A percentile compares a stretch with the other conserved stretches of the same genome.
These are phyloP conservation scores for Pao palembangensis DNA, from an alignment of 2,113 vertebrate genomes.

Conservation along the genomic window DNA sequence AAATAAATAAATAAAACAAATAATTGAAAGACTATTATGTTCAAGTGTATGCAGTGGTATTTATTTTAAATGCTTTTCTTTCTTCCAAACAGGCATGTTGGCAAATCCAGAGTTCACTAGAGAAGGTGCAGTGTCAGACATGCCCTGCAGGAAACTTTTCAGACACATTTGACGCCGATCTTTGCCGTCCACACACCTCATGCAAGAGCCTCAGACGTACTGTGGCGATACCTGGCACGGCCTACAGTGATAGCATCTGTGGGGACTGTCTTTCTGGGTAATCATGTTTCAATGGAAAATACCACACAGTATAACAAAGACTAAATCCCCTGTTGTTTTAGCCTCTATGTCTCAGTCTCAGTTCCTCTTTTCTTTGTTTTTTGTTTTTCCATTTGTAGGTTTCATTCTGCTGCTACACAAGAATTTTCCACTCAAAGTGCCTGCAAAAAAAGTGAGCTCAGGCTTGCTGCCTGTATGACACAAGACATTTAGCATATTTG, in stretches of 20 bases:
- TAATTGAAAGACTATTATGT: too few species aligned
- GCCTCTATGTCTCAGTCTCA: neutral
- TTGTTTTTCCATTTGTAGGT: slow-evolving; percentile 45
- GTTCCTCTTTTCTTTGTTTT: neutral
- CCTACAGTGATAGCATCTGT: slow-evolving; percentile 71
- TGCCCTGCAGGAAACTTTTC: slow-evolving; percentile 84
- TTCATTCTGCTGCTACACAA: slow-evolving; percentile 17
- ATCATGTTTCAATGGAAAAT: neutral
- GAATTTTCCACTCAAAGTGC: slow-evolving; percentile 35
- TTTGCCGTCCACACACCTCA: slow-evolving; percentile 74
- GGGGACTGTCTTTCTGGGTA: slow-evolving; percentile 85
- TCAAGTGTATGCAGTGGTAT: neutral
- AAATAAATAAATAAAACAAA: too few species aligned
- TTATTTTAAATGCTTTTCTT: slow-evolving; percentile 1
- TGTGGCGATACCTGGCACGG: slow-evolving; percentile 62
- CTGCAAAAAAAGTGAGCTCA: slow-evolving; percentile 54
- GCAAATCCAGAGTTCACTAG: slow-evolving; percentile 42
- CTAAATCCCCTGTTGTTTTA: too few species aligned
- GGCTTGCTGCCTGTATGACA: neutral
- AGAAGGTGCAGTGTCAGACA: slow-evolving; percentile 69
- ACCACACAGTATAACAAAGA: neutral
- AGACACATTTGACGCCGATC: slow-evolving; percentile 43
- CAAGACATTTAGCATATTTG: neutral
- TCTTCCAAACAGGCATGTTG: slow-evolving; percentile 64
- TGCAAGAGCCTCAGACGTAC: slow-evolving; percentile 73